Conservation (phyloP, 1,140 invertebrate genomes). For the Atta cephalotes region DNA sequence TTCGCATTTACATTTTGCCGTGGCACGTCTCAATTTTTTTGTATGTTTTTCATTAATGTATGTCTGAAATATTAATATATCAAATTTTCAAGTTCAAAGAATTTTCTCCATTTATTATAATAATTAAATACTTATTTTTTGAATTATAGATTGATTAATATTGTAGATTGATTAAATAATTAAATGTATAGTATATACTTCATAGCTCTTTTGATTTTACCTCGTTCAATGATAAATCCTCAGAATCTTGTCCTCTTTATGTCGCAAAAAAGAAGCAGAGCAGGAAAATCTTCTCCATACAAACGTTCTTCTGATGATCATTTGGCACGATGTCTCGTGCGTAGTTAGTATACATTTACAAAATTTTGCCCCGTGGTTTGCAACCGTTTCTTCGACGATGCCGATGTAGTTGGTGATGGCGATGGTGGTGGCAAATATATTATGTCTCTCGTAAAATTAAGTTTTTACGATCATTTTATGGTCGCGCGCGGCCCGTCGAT, state of each 20-base stretch:
- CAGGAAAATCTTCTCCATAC: background rate
- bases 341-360: conserved; percentile 62
- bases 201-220: background rate
- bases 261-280: background rate
- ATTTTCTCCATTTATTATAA: background rate
- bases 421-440: conserved; percentile 85
- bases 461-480: conserved; percentile 87
- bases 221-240: background rate
- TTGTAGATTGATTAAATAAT: background rate
- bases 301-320: background rate
- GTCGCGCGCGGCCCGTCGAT: conserved; percentile 83
- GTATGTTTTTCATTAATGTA: background rate
- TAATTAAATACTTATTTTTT: background rate
- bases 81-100: background rate
- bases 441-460: conserved; percentile 87
- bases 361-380: conserved; percentile 76
- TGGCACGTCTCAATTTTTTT: too few species aligned
- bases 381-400: conserved; percentile 72
- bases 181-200: background rate
- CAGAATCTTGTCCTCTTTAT: background rate
- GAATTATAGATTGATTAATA: too few species aligned
- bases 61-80: background rate
- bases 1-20: too few species aligned
- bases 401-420: conserved; percentile 51
- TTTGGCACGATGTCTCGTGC: background rate